These are phyloP conservation scores for Autographa pulchrina DNA, from an alignment of 2,888 invertebrate genomes.

Conservation along the genomic window DNA sequence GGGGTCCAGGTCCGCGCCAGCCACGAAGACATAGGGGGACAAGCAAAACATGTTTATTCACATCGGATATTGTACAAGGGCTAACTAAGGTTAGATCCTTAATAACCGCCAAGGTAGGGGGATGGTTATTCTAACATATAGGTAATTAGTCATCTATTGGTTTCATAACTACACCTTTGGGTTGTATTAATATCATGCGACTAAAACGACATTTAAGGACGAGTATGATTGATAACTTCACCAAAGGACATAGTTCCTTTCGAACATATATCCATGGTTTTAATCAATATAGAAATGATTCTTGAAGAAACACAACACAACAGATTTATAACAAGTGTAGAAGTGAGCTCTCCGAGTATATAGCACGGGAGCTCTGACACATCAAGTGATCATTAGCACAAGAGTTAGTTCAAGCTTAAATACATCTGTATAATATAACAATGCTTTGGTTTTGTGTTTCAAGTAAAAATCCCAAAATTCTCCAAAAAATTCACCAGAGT, in stretches of 20 bases:
- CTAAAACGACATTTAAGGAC: constrained; percentile 70
- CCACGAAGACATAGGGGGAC: constrained; percentile 85
- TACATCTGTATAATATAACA: constrained; percentile 31
- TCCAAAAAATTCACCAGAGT: neutral
- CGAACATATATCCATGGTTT: neutral
- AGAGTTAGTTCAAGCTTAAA: constrained; percentile 57
- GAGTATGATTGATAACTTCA: neutral
- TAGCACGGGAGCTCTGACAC: constrained; percentile 61
- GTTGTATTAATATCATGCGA: constrained; percentile 76
- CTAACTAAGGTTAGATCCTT: constrained; percentile 69
- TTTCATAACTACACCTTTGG: constrained; percentile 85
- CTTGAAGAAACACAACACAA: constrained; percentile 51
- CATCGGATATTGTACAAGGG: constrained; percentile 67
- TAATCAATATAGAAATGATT: constrained; percentile 9
- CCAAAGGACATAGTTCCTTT: neutral
- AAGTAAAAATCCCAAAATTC: neutral
- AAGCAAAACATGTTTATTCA: constrained; percentile 86
- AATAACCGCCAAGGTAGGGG: constrained; percentile 88
- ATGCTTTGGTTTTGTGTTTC: constrained; percentile 17
- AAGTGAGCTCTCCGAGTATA: constrained; percentile 60
- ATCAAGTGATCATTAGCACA: constrained; percentile 55
- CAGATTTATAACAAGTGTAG: constrained; percentile 36
- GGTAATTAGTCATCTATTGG: constrained; percentile 74
- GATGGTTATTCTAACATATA: constrained; percentile 73
- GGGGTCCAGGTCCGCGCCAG: constrained; percentile 80